A percentile compares a stretch with the other conserved stretches of the same genome.
Evolutionary conservation across 2,113 vertebrate genomes (phyloP).

Genomic region (Cyprichromis sp.): DNA sequence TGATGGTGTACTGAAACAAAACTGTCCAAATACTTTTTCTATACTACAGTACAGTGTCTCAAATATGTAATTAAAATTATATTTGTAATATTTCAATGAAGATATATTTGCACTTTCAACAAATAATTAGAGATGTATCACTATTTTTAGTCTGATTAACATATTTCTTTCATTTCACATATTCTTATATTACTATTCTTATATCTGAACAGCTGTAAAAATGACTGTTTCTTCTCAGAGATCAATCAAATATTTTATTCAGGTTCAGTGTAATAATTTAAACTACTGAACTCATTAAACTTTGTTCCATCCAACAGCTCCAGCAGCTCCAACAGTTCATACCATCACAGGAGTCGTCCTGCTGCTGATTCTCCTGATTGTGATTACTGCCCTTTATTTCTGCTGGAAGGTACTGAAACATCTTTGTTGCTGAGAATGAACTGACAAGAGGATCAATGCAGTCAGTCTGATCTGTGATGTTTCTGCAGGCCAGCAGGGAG

Average conservation of each 20-base stretch:
- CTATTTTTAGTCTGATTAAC: not conserved
- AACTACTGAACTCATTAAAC: not conserved
- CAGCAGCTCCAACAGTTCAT: not conserved
- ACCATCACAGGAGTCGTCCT: not conserved
- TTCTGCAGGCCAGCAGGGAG: not conserved
- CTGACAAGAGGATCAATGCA: not conserved
- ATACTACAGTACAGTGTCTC: not conserved
- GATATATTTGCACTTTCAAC: not conserved
- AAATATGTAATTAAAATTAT: not conserved
- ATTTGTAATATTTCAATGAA: not conserved
- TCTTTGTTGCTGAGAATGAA: not conserved
- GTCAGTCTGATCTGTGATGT: not conserved
- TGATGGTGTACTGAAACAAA: not conserved
- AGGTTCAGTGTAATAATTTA: not conserved
- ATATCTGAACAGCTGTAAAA: not conserved
- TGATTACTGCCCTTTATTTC: not conserved
- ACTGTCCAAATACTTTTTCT: not conserved
- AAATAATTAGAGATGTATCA: not conserved
- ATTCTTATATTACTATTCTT: not conserved
- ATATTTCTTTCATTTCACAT: not conserved
- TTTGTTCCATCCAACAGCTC: not conserved
- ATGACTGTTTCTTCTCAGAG: not conserved
- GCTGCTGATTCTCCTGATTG: not conserved
- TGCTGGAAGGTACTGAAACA: not conserved
- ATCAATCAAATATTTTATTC: not conserved